Base-by-base conservation (phyloP, 2,113 vertebrate species). In the Takifugu bimaculatus region DNA sequence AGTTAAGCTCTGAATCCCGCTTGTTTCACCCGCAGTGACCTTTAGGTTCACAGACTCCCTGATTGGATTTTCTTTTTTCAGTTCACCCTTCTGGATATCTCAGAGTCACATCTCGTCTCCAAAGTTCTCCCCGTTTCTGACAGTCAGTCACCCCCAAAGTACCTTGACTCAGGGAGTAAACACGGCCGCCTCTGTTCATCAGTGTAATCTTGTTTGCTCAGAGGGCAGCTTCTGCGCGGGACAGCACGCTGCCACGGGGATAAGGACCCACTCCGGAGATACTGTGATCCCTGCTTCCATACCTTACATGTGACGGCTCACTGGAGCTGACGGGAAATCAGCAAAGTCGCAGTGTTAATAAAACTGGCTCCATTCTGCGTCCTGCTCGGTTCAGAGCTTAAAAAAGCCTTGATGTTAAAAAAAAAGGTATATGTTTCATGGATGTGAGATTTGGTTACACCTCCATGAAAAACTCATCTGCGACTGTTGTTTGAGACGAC, bases 161-260 rank as follows among this genome's bases (percentile, higher is more conserved):
- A 77, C 81, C 75, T 86, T 84, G 74, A 75, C 80, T 65, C 60
- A 25, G 28, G 60, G 35, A 56, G 77, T 77, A 85, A 88, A 87
- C 80, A 84, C 68, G 65, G 25, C 55, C 65, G 60, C 76, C 70
- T 63, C 63, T 82, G 68, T 78, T 89, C 80, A 76, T 85, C 81
- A 79, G 49, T 57, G 75, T 85, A 82, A 86, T 85, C 77, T 69
- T 86, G 76, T 88, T 88, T 89, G 75, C 62, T 80, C 71, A 65
- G 77, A 66, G 68, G 57, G 61, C 69, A 57, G 65, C 15, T 53
- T 60, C 75, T 65, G 60, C 56, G 59, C 65, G 51, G 72, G 83
- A 73, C 72, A 51, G 48, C 70, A 26, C 28, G 11, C 63, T 68
- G 70, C 66, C 72, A 55, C 39, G 1, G 56, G 68, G 63, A 80